A percentile compares a stretch with the other conserved stretches of the same genome.
Evolutionary conservation across 2,888 invertebrate species (phyloP).

Genomic region (Cryptus viduatorius): DNA sequence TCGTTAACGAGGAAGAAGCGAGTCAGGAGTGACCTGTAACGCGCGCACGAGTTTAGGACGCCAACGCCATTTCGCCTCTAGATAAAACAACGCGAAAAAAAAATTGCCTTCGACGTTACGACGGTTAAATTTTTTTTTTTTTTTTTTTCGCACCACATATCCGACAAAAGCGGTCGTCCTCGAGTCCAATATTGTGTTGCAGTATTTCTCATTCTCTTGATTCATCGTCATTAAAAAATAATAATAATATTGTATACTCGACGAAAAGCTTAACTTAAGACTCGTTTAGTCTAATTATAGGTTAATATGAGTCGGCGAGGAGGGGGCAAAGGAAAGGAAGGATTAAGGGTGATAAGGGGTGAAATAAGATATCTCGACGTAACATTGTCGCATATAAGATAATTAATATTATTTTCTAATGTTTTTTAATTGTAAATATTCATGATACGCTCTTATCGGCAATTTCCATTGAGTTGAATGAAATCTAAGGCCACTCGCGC

Average conservation of each 20-base stretch:
- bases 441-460: constrained; percentile 65
- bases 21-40: constrained; percentile 57
- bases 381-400: constrained; percentile 39
- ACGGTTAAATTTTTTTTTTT: constrained; percentile 29
- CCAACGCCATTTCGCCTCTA: constrained; percentile 42
- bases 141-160: constrained; percentile 5
- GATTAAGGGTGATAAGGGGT: not conserved
- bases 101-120: constrained; percentile 33
- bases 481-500: constrained; percentile 54
- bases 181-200: constrained; percentile 83
- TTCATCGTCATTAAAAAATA: constrained; percentile 67
- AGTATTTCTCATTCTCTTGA: constrained; percentile 74
- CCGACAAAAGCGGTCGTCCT: constrained; percentile 80
- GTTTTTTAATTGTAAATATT: constrained; percentile 56
- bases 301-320: constrained; percentile 22
- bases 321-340: not conserved
- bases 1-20: constrained; percentile 71
- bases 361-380: constrained; percentile 16
- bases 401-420: constrained; percentile 59
- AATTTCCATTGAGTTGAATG: constrained; percentile 84
- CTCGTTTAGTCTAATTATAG: constrained; percentile 46
- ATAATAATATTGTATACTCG: constrained; percentile 65
- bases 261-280: constrained; percentile 66
- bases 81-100: constrained; percentile 39
- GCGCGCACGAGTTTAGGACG: constrained; percentile 64